Evolutionary conservation across 2,888 invertebrate genomes (phyloP).

Genomic region (Agrochola lota): DNA sequence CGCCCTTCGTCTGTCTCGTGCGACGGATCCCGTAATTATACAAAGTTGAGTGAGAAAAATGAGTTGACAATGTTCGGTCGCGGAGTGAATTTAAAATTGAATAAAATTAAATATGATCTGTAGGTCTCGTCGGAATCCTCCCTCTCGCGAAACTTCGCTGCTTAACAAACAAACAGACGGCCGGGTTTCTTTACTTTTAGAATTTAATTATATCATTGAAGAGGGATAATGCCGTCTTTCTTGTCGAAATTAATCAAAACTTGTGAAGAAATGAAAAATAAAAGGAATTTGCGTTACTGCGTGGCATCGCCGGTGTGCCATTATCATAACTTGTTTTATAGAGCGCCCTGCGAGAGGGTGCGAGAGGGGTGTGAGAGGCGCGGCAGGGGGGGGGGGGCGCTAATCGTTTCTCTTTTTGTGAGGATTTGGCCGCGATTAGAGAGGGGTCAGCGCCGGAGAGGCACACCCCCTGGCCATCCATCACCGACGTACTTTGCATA

Average conservation of each 20-base stretch:
- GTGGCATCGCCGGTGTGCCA: conserved; percentile 41
- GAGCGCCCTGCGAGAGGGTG: neutral
- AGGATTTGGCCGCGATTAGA: conserved; percentile 35
- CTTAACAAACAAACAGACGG: conserved; percentile 68
- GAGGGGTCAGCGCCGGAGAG: conserved; percentile 32
- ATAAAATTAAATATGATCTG: conserved; percentile 42
- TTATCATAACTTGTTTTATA: conserved; percentile 61
- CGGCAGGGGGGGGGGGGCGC: neutral
- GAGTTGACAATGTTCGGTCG: neutral
- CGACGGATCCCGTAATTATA: neutral
- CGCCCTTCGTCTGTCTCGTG: neutral
- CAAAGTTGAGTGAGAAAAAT: neutral
- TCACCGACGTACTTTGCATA: conserved; percentile 21
- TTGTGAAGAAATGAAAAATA: conserved; percentile 62
- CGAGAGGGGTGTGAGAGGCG: neutral
- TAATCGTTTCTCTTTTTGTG: conserved; percentile 48
- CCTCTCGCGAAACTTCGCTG: conserved; percentile 61
- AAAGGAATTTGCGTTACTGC: conserved; percentile 66
- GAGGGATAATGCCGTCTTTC: conserved; percentile 65
- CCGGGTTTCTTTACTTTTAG: conserved; percentile 59
- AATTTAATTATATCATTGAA: conserved; percentile 72
- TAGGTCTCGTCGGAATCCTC: conserved; percentile 11
- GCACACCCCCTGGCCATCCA: conserved; percentile 5
- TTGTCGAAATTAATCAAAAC: conserved; percentile 71
- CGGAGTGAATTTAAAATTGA: conserved; percentile 23